phyloP scores from a whole-genome alignment of 2,113 vertebrate species.

The Arothron firmamentum region DNA sequence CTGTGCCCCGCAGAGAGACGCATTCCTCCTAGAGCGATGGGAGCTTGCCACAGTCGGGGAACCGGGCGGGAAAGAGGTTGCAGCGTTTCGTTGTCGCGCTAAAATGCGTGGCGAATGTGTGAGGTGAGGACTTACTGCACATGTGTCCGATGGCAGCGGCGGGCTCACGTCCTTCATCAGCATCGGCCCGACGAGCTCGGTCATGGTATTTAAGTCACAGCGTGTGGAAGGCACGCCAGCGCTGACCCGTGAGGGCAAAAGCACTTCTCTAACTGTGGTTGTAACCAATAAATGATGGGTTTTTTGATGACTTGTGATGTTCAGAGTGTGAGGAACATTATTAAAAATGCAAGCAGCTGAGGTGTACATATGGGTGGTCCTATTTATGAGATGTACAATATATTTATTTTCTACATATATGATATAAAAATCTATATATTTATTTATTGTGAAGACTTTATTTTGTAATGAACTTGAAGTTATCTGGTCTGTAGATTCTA shows the following conservation, averaged over 20 bases:
- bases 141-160: slow-evolving; percentile 26
- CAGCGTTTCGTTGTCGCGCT: neutral
- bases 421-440: slow-evolving; percentile 99
- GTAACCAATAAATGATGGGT: slow-evolving; percentile 54
- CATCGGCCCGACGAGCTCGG: slow-evolving; percentile 14
- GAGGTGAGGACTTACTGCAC: slow-evolving; percentile 68
- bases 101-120: slow-evolving; percentile 39
- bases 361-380: slow-evolving; percentile 92
- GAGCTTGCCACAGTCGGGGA: slow-evolving; percentile 20
- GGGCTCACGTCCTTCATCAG: slow-evolving; percentile 21
- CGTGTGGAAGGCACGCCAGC: slow-evolving; percentile 59
- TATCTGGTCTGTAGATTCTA: slow-evolving; percentile 78
- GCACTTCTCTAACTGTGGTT: slow-evolving; percentile 60
- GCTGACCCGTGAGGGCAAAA: slow-evolving; percentile 45
- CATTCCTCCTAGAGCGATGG: slow-evolving; percentile 5
- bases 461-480: slow-evolving; percentile 83
- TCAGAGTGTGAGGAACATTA: slow-evolving; percentile 76
- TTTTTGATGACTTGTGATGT: slow-evolving; percentile 75
- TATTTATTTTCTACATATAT: slow-evolving; percentile 99
- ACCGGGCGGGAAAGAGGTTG: neutral
- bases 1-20: slow-evolving; percentile 9
- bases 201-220: slow-evolving; percentile 28
- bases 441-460: slow-evolving; percentile 98
- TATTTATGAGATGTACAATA: slow-evolving; percentile 99
- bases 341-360: slow-evolving; percentile 85